phyloP scores from a whole-genome alignment of 1,140 invertebrate species.

The Diachasmimorpha longicaudata region DNA sequence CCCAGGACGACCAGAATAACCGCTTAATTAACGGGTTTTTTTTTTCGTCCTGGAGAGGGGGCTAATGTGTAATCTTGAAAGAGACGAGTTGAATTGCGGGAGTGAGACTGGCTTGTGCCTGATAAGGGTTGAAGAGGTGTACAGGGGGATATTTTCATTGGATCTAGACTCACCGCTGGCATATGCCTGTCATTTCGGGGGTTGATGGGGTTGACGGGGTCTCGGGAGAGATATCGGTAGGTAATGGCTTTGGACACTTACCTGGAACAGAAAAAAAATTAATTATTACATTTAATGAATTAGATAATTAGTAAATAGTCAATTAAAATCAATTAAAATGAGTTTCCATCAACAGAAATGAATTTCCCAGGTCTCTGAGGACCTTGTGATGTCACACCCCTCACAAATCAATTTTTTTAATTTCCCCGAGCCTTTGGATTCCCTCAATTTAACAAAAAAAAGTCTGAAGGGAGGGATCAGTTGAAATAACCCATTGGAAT shows the following conservation, averaged over 20 bases:
- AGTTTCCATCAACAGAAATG: too few relatives aligned
- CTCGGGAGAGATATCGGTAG: not conserved
- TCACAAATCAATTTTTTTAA: not conserved
- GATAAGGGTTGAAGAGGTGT: not conserved
- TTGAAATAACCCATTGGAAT: slow-evolving; percentile 40
- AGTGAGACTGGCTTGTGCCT: not conserved
- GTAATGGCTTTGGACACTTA: slow-evolving; percentile 31
- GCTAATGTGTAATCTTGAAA: not conserved
- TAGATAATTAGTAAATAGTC: too few relatives aligned
- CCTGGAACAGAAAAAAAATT: slow-evolving; percentile 42
- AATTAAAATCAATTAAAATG: too few relatives aligned
- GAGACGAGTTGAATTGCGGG: not conserved
- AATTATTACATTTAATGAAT: not conserved
- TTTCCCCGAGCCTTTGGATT: not conserved
- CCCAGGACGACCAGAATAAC: not conserved
- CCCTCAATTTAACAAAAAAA: not conserved
- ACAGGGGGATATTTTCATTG: not conserved
- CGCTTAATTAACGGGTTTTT: not conserved
- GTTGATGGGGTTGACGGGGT: not conserved
- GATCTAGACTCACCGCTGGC: not conserved
- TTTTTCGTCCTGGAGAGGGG: not conserved
- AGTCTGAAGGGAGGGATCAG: not conserved
- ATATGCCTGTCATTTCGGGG: slow-evolving; percentile 7
- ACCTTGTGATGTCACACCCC: too few relatives aligned
- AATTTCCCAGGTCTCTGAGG: too few relatives aligned